phyloP scores from a whole-genome alignment of 1,140 invertebrate genomes.

The Aporrectodea caliginosa region DNA sequence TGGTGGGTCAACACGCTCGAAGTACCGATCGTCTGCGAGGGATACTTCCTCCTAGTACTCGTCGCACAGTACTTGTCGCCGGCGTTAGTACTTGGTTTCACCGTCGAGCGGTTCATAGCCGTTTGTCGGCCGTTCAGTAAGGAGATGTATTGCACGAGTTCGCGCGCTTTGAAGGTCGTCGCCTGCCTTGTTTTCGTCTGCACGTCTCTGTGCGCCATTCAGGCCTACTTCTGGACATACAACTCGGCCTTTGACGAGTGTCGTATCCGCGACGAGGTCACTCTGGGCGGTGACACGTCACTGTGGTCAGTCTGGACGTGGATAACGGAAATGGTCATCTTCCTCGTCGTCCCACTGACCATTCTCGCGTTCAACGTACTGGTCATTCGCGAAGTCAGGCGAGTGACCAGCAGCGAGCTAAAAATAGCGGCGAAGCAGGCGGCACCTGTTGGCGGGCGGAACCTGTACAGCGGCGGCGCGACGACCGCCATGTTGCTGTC shows the following conservation, averaged over 20 bases:
- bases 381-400: slow-evolving; percentile 48
- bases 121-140: slow-evolving; percentile 71
- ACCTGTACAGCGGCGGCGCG: slow-evolving; percentile 22
- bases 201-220: slow-evolving; percentile 39
- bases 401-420: slow-evolving; percentile 33
- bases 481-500: slow-evolving; percentile 49
- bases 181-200: slow-evolving; percentile 32
- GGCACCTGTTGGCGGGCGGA: background rate
- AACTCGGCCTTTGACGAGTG: slow-evolving; percentile 30
- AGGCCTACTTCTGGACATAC: slow-evolving; percentile 52
- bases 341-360: slow-evolving; percentile 44
- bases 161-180: slow-evolving; percentile 67
- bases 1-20: slow-evolving; percentile 43
- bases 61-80: slow-evolving; percentile 51
- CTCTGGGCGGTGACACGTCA: slow-evolving; percentile 33
- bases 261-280: slow-evolving; percentile 13
- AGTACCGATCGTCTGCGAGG: slow-evolving; percentile 43
- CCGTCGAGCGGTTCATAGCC: slow-evolving; percentile 73
- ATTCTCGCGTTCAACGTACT: slow-evolving; percentile 51
- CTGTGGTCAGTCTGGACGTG: slow-evolving; percentile 47
- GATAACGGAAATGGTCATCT: slow-evolving; percentile 46
- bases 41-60: slow-evolving; percentile 39
- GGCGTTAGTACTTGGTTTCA: slow-evolving; percentile 67
- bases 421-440: background rate
- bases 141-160: slow-evolving; percentile 73